phyloP scores from a whole-genome alignment of 2,888 invertebrate species.

The Ethmia dodecea region DNA sequence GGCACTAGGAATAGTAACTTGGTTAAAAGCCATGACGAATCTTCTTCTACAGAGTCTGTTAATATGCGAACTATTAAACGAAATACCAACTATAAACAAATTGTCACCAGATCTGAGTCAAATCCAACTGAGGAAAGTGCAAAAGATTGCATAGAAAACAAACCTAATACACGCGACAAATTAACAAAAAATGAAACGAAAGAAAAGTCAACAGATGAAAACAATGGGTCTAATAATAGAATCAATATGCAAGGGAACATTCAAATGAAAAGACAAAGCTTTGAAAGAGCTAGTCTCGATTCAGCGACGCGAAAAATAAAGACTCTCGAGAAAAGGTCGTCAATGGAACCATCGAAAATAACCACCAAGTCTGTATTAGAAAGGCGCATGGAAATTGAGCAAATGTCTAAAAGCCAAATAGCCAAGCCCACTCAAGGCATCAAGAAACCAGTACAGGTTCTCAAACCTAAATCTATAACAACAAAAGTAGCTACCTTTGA shows the following conservation, averaged over 20 bases:
- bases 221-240: conserved; percentile 25
- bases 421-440: conserved; percentile 31
- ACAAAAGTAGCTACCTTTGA: conserved; percentile 61
- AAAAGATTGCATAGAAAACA: conserved; percentile 21
- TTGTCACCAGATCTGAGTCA: conserved; percentile 41
- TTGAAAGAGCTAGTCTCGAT: conserved; percentile 69
- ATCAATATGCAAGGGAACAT: conserved; percentile 47
- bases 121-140: conserved; percentile 26
- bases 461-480: conserved; percentile 55
- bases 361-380: conserved; percentile 64
- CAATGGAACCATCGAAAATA: conserved; percentile 50
- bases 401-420: conserved; percentile 47
- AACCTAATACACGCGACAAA: too few species aligned
- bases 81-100: conserved; percentile 39
- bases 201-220: conserved; percentile 20
- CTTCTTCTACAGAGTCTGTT: conserved; percentile 44
- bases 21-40: conserved; percentile 36
- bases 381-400: conserved; percentile 66
- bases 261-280: conserved; percentile 63
- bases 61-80: conserved; percentile 48
- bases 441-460: conserved; percentile 44
- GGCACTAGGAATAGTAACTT: conserved; percentile 25
- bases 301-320: conserved; percentile 61
- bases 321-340: conserved; percentile 37
- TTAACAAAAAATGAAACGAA: conserved; percentile 15